phyloP scores from a whole-genome alignment of 2,888 invertebrate genomes.

The Epirrhoe tristata region DNA sequence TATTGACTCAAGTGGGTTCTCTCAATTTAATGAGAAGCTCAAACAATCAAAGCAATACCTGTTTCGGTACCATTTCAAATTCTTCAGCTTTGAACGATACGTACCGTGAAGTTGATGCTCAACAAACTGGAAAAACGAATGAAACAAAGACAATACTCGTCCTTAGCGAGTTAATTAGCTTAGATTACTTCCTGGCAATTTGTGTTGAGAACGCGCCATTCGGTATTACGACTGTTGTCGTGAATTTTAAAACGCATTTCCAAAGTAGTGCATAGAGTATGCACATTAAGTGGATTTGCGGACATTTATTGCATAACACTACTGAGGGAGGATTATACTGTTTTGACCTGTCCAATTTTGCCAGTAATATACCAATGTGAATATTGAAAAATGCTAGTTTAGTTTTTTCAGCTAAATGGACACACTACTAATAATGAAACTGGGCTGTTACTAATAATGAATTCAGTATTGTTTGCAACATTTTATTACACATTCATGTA shows the following conservation, averaged over 20 bases:
- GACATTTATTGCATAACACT: constrained; percentile 2
- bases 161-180: constrained; percentile 38
- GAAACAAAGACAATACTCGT: constrained; percentile 36
- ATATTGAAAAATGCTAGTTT: not conserved
- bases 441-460: not conserved
- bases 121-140: constrained; percentile 35
- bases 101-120: constrained; percentile 27
- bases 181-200: constrained; percentile 39
- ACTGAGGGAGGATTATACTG: not conserved
- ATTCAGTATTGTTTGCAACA: not conserved
- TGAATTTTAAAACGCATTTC: constrained; percentile 37
- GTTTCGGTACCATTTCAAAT: not conserved
- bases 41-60: not conserved
- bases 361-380: too few relatives aligned
- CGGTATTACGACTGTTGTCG: constrained; percentile 27
- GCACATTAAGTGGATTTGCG: constrained; percentile 20
- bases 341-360: too few relatives aligned
- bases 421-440: too few relatives aligned
- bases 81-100: constrained; percentile 7
- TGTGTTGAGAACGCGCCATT: constrained; percentile 35
- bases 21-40: constrained; percentile 2
- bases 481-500: not conserved
- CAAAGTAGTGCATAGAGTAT: constrained; percentile 8
- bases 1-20: not conserved
- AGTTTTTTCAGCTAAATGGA: not conserved